A percentile compares a stretch with the other conserved stretches of the same genome.
Evolutionary conservation across 2,888 invertebrate genomes (phyloP).

Genomic region (Drosophila putrida): DNA sequence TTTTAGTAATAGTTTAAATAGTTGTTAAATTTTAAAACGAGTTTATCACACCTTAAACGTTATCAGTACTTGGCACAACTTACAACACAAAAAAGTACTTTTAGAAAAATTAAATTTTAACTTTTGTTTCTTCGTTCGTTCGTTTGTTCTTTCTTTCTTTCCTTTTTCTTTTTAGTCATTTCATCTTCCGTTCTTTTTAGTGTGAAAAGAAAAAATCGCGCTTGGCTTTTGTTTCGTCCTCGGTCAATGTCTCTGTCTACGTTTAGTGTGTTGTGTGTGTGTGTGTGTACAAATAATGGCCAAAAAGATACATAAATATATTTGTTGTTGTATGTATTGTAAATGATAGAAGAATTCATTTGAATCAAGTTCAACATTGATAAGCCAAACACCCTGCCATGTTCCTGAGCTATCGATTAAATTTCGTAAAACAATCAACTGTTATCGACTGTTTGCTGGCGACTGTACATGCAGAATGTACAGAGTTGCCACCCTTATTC

Average conservation of each 20-base stretch:
- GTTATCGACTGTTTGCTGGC: slow-evolving; percentile 12
- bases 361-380: slow-evolving; percentile 27
- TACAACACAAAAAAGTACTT: slow-evolving; percentile 81
- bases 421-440: slow-evolving; percentile 1
- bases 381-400: slow-evolving; percentile 37
- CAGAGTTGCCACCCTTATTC: slow-evolving; percentile 16
- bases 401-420: slow-evolving; percentile 31
- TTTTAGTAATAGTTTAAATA: slow-evolving; percentile 74
- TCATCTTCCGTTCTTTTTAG: slow-evolving; percentile 1
- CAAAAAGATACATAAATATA: neutral
- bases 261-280: slow-evolving; percentile 12
- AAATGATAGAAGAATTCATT: slow-evolving; percentile 32
- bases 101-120: slow-evolving; percentile 62
- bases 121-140: slow-evolving; percentile 30
- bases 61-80: slow-evolving; percentile 86
- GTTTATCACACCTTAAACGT: slow-evolving; percentile 85
- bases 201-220: slow-evolving; percentile 27
- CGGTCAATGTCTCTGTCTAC: slow-evolving; percentile 16
- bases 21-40: slow-evolving; percentile 81
- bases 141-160: neutral
- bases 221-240: slow-evolving; percentile 25
- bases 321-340: slow-evolving; percentile 14
- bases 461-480: slow-evolving; percentile 9
- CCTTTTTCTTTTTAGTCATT: neutral
- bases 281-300: slow-evolving; percentile 23